A percentile compares a stretch with the other conserved stretches of the same genome.
Conservation (phyloP, 2,888 invertebrate species). For the Sphaerophoria rueppellii region DNA sequence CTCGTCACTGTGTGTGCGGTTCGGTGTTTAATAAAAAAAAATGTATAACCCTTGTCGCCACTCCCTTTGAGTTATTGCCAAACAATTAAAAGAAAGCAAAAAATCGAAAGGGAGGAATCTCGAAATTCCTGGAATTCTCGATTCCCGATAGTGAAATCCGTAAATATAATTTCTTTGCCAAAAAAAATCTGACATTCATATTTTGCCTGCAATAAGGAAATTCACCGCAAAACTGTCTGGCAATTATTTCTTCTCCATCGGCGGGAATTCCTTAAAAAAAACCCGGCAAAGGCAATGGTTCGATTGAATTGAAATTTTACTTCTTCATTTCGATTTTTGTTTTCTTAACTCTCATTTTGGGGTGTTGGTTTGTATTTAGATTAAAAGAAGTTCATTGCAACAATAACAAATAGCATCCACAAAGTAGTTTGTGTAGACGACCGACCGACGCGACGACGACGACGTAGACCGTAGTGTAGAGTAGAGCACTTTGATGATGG, state of each 20-base stretch:
- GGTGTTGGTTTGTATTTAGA: slow-evolving; percentile 1
- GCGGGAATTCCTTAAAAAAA: slow-evolving; percentile 8
- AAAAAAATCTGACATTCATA: background rate
- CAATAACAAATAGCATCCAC: background rate
- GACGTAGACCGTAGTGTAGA: background rate
- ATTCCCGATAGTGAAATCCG: slow-evolving; percentile 25
- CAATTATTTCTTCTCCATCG: slow-evolving; percentile 11
- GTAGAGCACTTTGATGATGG: slow-evolving; percentile 2
- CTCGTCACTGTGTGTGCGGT: background rate
- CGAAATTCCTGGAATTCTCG: slow-evolving; percentile 10
- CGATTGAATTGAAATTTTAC: slow-evolving; percentile 28
- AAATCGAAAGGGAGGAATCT: background rate
- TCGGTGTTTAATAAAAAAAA: background rate
- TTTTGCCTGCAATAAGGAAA: slow-evolving; percentile 53
- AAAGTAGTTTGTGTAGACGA: background rate
- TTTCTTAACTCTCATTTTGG: slow-evolving; percentile 5
- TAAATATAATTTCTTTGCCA: background rate
- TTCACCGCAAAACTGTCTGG: slow-evolving; percentile 22
- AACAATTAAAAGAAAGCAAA: slow-evolving; percentile 2
- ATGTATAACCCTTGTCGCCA: background rate
- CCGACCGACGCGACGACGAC: no score
- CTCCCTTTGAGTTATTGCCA: background rate
- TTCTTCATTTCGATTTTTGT: background rate
- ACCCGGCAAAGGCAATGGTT: slow-evolving; percentile 23
- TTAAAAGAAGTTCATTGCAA: slow-evolving; percentile 7